Percentiles rank a stretch among this genome's conserved stretches.
These are phyloP conservation scores for Crenuchus spilurus DNA, from an alignment of 2,797 vertebrate genomes.

Conservation along the genomic window DNA sequence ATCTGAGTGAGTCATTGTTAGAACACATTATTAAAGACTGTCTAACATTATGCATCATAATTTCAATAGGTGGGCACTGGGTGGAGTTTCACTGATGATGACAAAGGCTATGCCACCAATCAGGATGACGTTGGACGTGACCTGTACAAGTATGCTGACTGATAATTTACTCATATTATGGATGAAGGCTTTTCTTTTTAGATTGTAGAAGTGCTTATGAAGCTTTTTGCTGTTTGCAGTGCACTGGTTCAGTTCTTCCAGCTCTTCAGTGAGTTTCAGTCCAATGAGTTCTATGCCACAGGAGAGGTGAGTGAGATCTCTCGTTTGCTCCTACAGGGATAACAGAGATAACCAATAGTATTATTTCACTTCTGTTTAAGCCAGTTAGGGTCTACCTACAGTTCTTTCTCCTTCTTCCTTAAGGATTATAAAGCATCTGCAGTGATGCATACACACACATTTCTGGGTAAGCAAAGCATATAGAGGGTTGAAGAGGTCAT, in stretches of 20 bases:
- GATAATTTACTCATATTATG: neutral
- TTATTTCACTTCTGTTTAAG: no score
- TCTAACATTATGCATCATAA: no score
- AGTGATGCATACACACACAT: no score
- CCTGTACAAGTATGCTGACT: conserved; percentile 75
- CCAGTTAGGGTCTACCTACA: neutral
- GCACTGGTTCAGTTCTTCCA: conserved; percentile 84
- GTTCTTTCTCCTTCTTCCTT: neutral
- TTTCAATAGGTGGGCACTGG: conserved; percentile 80
- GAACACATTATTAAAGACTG: no score
- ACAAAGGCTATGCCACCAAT: conserved; percentile 73
- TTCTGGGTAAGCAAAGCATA: no score
- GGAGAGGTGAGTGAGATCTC: conserved; percentile 78
- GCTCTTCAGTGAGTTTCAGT: conserved; percentile 85
- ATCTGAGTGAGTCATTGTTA: no score
- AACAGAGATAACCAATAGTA: no score
- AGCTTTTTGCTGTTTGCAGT: conserved; percentile 58
- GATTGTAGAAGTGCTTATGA: neutral
- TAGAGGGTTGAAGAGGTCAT: no score
- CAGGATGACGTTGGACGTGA: conserved; percentile 82
- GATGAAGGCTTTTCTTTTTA: neutral
- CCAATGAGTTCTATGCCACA: conserved; percentile 84
- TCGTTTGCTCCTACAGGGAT: neutral
- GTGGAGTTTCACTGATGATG: conserved; percentile 81
- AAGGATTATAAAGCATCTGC: no score